Evolutionary conservation across 1,140 invertebrate species (phyloP).

Genomic region (Hypothenemus hampei): DNA sequence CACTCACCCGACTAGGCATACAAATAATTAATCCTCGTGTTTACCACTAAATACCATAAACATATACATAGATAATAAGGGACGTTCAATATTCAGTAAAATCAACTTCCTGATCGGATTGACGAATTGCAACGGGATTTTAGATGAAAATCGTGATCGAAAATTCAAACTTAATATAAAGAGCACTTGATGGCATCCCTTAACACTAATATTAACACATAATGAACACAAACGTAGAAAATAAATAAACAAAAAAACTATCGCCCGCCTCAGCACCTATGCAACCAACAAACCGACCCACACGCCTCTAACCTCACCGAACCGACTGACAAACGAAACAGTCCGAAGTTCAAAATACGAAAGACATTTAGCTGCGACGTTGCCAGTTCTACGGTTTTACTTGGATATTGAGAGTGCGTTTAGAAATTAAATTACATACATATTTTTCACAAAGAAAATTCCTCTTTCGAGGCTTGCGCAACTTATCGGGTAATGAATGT

Average conservation of each 20-base stretch:
- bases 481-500: too few relatives aligned
- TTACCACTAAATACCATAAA: too few relatives aligned
- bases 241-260: constrained; percentile 36
- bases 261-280: constrained; percentile 22
- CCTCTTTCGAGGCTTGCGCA: too few relatives aligned
- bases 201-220: constrained; percentile 26
- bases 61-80: constrained; percentile 6
- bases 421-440: too few relatives aligned
- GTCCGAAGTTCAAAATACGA: constrained; percentile 33
- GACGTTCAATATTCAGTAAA: constrained; percentile 15
- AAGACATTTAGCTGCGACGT: too few relatives aligned
- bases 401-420: too few relatives aligned
- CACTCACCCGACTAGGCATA: background rate
- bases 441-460: too few relatives aligned
- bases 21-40: too few relatives aligned
- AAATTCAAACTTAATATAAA: constrained; percentile 18
- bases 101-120: constrained; percentile 18
- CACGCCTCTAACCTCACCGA: constrained; percentile 32
- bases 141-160: constrained; percentile 20
- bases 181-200: constrained; percentile 30
- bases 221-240: constrained; percentile 29
- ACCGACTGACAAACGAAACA: constrained; percentile 35
- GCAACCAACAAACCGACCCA: constrained; percentile 28
- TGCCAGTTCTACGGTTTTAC: too few relatives aligned
- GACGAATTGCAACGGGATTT: too few relatives aligned